phyloP scores from a whole-genome alignment of 2,113 vertebrate genomes.

The Scalopus aquaticus region DNA sequence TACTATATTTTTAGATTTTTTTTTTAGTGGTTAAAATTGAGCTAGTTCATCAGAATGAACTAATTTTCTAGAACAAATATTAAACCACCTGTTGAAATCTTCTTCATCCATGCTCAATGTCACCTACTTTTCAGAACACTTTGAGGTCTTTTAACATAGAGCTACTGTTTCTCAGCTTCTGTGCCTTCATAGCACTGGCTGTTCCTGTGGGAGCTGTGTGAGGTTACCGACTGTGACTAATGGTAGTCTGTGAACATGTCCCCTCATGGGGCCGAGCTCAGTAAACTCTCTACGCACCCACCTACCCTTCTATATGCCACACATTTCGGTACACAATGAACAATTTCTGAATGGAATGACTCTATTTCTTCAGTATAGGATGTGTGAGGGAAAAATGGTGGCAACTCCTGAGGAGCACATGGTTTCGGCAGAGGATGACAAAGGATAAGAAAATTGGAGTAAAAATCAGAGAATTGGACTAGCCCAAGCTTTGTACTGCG shows the following conservation, averaged over 20 bases:
- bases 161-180: not conserved
- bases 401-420: not conserved
- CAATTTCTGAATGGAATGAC: not conserved
- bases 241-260: not conserved
- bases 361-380: not conserved
- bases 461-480: not conserved
- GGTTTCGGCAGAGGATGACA: not conserved
- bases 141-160: not conserved
- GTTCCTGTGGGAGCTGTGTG: not conserved
- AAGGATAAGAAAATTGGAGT: not conserved
- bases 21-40: slow-evolving; percentile 18
- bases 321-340: not conserved
- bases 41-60: not conserved
- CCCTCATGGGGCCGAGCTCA: not conserved
- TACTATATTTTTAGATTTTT: not conserved
- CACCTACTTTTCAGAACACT: not conserved
- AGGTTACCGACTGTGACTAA: not conserved
- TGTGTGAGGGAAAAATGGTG: not conserved
- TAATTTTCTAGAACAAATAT: slow-evolving; percentile 6
- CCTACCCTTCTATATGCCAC: not conserved
- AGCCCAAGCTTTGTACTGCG: not conserved
- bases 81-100: not conserved
- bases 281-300: not conserved
- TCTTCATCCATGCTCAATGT: not conserved
- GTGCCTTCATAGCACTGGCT: not conserved